Conservation (phyloP, 2,113 vertebrate species). For the Malurus cyaneus region DNA sequence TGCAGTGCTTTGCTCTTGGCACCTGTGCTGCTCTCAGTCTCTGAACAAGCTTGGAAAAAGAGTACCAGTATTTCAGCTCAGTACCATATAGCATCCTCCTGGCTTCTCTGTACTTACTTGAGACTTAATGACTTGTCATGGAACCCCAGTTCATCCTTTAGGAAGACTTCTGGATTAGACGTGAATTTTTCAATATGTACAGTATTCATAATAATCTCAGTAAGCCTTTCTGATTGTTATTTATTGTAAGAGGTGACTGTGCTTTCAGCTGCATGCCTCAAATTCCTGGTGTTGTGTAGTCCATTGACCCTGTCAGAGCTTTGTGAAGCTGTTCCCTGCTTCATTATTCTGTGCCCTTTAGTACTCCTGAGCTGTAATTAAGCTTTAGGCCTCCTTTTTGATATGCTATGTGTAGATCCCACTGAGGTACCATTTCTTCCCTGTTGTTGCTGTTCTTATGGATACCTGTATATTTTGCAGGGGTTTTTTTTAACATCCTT, state of each 20-base stretch:
- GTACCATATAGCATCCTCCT: rapidly evolving
- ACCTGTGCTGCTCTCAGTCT: background rate
- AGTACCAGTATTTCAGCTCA: background rate
- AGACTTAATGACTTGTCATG: background rate
- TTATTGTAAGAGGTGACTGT: background rate
- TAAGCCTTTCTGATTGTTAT: background rate
- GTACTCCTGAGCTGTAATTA: background rate
- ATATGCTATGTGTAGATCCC: background rate
- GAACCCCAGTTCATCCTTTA: background rate
- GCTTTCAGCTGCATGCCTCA: background rate
- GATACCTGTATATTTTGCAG: background rate
- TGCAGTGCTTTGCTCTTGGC: rapidly evolving
- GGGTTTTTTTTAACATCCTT: background rate
- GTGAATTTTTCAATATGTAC: background rate
- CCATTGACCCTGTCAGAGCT: background rate
- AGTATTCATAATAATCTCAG: background rate
- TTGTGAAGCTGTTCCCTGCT: background rate
- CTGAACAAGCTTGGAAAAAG: background rate
- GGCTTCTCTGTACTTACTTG: background rate
- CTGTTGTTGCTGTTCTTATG: background rate
- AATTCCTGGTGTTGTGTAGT: background rate
- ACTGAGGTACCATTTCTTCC: background rate
- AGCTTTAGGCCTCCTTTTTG: background rate
- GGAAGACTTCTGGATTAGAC: background rate
- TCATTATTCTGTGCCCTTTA: background rate